Evolutionary conservation across 2,888 invertebrate species (phyloP), one percentile per base, ranked within the genome.

Genomic region (Thecocarcelia acutangulata): DNA sequence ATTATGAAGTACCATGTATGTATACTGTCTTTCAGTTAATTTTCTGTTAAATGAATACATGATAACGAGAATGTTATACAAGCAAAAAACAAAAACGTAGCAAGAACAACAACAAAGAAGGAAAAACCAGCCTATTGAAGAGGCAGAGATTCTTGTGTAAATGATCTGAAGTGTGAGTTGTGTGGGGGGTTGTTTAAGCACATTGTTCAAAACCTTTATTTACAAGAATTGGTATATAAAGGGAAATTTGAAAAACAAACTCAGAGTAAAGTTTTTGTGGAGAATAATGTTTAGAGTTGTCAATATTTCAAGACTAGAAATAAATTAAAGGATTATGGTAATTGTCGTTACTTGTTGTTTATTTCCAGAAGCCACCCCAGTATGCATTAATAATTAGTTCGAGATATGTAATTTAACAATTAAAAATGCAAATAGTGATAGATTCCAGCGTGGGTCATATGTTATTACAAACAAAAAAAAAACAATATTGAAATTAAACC

Each of bases 1-100:
- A 70, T 68, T 52, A 64, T 80, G 44, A 75, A 33, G 61, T 64
- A 69, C 19, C 81, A 81, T 81, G 81, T 81, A 81, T 81, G 81
- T 81, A 81, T 80, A 50, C 54, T 33, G 15, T n/a, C 0, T 12
- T 21, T 42, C 15, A n/a, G 28, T 17, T n/a, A 4, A 40, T 44
- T 11, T 40, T 28, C 56, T 42, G 21, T 58, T 58, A 58, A 33
- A 0, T 19, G 11, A 6, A 69, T 81, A 81, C 81, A 81, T 81
- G 81, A 4, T 52, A 44, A 19, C 17, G 73, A 58, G 56, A 63
- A 77, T 56, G 77, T 58, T 63, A 74, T 17, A 28, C 73, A 69
- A 40, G 50, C 48, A 68, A 66, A 64, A 59, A 54, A 46, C 66
- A 78, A 33, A 21, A 37, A 4, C 24, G 28, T 48, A 42, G n/a